Evolutionary conservation across 1,140 invertebrate genomes (phyloP).

Genomic region (Meloidogyne floridensis): DNA sequence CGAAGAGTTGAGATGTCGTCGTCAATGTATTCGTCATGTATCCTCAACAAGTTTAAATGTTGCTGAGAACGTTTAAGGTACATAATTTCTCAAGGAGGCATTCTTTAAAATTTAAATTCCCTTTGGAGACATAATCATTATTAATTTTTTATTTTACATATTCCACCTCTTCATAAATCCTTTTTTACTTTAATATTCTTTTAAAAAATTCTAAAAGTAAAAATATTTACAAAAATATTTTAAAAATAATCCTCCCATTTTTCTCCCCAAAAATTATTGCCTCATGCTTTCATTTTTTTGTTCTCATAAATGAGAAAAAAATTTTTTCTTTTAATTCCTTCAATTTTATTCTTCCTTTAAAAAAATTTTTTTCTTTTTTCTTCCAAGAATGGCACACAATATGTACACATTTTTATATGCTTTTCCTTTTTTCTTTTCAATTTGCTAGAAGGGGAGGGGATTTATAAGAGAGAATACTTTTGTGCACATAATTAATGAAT

Average conservation of each 20-base stretch:
- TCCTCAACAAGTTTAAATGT: too few relatives aligned
- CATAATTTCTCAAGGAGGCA: too few relatives aligned
- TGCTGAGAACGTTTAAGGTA: too few relatives aligned
- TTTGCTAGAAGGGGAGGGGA: neutral
- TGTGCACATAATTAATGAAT: neutral
- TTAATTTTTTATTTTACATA: too few relatives aligned
- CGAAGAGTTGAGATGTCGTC: too few relatives aligned
- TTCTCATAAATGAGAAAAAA: neutral
- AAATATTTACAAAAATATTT: too few relatives aligned
- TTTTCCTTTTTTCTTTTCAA: neutral
- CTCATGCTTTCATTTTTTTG: slow-evolving; percentile 1
- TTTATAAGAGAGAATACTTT: neutral
- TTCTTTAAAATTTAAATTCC: too few relatives aligned
- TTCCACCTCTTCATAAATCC: too few relatives aligned
- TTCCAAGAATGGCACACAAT: neutral
- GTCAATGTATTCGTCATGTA: too few relatives aligned
- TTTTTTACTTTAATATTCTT: too few relatives aligned
- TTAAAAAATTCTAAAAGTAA: too few relatives aligned
- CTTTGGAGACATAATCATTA: too few relatives aligned
- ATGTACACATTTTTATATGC: neutral
- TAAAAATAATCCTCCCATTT: neutral
- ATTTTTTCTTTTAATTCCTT: slow-evolving; percentile 6
- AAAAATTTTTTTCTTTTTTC: neutral
- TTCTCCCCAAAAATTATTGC: neutral
- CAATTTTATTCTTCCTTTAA: neutral